These are phyloP conservation scores for Alosa sapidissima DNA, from an alignment of 2,797 vertebrate species.

Conservation along the genomic window DNA sequence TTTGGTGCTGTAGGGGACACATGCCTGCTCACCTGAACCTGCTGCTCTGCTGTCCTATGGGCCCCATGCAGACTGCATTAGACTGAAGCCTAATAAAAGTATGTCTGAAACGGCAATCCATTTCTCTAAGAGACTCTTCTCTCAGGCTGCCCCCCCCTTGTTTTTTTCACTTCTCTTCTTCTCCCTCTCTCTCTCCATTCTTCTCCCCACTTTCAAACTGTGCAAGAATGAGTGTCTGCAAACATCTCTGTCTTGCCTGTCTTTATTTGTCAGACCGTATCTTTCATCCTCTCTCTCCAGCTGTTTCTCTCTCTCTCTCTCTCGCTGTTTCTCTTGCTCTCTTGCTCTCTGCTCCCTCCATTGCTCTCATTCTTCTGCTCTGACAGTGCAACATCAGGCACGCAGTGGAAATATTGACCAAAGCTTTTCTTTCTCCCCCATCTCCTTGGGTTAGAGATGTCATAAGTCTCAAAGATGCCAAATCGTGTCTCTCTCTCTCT, in stretches of 20 bases:
- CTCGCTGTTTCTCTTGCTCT: not conserved
- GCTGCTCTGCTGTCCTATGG: not conserved
- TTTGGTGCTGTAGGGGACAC: not conserved
- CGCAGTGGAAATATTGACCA: not conserved
- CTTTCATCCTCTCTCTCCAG: not conserved
- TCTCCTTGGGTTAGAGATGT: not conserved
- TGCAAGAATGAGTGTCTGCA: not conserved
- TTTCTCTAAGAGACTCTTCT: slow-evolving; percentile 26
- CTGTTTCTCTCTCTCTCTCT: not conserved
- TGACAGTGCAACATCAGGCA: not conserved
- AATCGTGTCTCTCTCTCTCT: no score
- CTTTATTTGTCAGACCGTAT: not conserved
- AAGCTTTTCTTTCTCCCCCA: not conserved
- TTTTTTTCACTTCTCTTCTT: not conserved
- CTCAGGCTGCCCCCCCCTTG: not conserved
- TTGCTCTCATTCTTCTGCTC: not conserved
- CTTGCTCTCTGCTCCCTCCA: not conserved
- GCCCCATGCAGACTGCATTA: not conserved
- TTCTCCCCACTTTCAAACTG: not conserved
- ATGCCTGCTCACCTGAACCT: not conserved
- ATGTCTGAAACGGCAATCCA: slow-evolving; percentile 44
- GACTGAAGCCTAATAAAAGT: slow-evolving; percentile 42
- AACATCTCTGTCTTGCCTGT: not conserved
- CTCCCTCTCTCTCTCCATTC: not conserved
- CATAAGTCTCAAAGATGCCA: not conserved